Base-by-base conservation (phyloP, 2,888 invertebrate genomes). In the Chesias legatella region DNA sequence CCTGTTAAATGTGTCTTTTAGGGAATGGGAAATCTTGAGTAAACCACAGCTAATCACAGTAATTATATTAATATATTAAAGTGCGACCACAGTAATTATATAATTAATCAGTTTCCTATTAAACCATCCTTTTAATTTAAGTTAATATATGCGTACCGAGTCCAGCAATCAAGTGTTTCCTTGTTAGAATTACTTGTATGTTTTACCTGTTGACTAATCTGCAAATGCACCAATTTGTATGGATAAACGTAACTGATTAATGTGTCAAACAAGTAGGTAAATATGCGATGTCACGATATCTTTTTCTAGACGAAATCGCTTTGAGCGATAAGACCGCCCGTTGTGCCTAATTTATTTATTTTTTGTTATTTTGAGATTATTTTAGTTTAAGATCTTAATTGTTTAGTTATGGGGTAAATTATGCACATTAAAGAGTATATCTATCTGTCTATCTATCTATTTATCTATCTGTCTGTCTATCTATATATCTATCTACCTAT, bases 121-220 rank as follows among this genome's bases (percentile, higher is more conserved):
- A 8, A 30, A 30, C 29, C 29, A 26, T 24, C 10, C 11, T 35
- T 39, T 32, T 28, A 44, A 40, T 40, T 17, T 29, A 23, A 23
- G 8, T 25, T 33, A 10, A 28, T 35, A 39, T 42, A 42, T 26
- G 34, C 31, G 38, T 35, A 22, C 36, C 10, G 25, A 17, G 13
- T 11, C 23, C 29, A 17, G 20, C 8, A 27, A 37, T 40, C 8
- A 34, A n/a, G n/a, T 23, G 29, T 32, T 45, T 40, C 44, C 44
- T 40, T 33, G 36, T 44, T 36, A 33, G 10, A 28, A 34, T 55
- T 45, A 38, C 22, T 27, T 30, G 40, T 43, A 51, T 37, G 32
- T 24, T 36, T 40, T 20, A 40, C 29, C 30, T 6, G 10, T n/a
- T 29, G 40, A 45, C 40, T 36, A 45, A 40, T 29, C 36, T 48